Evolutionary conservation across 2,888 invertebrate species (phyloP).

Genomic region (Thera britannica): DNA sequence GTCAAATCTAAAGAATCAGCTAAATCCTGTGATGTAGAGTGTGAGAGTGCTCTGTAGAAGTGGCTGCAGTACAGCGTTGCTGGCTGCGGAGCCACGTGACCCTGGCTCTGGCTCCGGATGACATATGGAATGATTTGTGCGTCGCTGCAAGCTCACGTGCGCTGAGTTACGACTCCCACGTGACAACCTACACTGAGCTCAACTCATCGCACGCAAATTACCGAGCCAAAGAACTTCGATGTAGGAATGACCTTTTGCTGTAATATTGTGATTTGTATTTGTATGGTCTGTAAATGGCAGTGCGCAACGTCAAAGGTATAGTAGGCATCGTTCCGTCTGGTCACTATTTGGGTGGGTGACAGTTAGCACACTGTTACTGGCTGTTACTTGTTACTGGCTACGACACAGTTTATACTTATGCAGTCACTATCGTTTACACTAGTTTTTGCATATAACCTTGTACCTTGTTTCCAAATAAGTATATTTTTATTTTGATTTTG

Average conservation of each 20-base stretch:
- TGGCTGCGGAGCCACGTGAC: conserved; percentile 11
- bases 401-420: no score
- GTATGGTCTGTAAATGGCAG: background rate
- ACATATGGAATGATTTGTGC: conserved; percentile 26
- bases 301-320: no score
- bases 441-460: no score
- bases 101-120: background rate
- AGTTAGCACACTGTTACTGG: no score
- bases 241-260: background rate
- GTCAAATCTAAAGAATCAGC: background rate
- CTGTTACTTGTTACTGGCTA: no score
- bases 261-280: background rate
- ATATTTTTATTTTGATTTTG: no score
- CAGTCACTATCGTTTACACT: no score
- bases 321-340: background rate
- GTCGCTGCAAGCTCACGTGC: conserved; percentile 26
- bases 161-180: conserved; percentile 16
- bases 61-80: conserved; percentile 2
- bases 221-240: background rate
- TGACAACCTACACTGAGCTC: conserved; percentile 18
- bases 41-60: background rate
- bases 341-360: background rate
- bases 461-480: no score
- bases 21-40: background rate
- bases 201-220: conserved; percentile 28